phyloP scores from a whole-genome alignment of 1,140 invertebrate genomes.

The Tetramorium simillimum region DNA sequence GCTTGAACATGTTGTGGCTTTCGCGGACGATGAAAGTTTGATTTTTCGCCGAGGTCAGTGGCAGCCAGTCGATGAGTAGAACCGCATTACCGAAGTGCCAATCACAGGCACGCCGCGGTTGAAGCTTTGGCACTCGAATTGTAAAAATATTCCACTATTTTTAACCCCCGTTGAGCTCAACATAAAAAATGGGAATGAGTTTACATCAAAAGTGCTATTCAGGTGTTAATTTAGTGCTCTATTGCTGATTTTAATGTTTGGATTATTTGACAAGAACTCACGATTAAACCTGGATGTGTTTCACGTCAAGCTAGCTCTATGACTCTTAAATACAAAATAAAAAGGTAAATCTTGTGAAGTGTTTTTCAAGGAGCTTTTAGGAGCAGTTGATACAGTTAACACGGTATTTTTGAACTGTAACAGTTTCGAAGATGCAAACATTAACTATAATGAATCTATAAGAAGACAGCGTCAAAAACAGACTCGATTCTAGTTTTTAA shows the following conservation, averaged over 20 bases:
- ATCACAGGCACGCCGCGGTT: constrained; percentile 32
- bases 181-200: background rate
- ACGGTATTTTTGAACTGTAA: background rate
- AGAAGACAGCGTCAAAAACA: background rate
- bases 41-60: constrained; percentile 56
- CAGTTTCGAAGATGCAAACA: background rate
- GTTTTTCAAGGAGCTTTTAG: background rate
- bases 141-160: constrained; percentile 37
- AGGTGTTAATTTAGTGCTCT: background rate
- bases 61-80: constrained; percentile 32
- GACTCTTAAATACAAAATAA: background rate
- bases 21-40: constrained; percentile 28
- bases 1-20: constrained; percentile 15
- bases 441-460: background rate
- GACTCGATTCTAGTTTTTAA: background rate
- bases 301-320: background rate
- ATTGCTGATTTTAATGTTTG: background rate
- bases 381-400: background rate
- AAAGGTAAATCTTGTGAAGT: background rate
- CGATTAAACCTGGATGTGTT: background rate
- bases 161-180: background rate
- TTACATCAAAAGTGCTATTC: background rate
- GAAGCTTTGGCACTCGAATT: constrained; percentile 24
- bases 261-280: background rate
- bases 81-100: constrained; percentile 60